These are phyloP conservation scores for Geothlypis trichas DNA, from an alignment of 2,113 vertebrate species.

Conservation along the genomic window DNA sequence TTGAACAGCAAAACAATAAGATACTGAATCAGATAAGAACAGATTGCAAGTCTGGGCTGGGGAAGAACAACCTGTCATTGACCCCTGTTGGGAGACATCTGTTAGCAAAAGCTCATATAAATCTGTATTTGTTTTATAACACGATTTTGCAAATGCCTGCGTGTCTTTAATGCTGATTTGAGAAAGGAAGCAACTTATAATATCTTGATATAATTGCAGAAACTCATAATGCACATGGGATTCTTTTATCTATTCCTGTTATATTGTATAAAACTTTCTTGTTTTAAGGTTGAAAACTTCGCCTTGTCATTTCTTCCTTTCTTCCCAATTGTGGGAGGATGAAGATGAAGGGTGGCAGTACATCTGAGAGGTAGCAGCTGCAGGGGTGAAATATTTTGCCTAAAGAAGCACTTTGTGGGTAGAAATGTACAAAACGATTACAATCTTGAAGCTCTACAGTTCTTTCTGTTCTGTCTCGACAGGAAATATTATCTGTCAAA, in stretches of 20 bases:
- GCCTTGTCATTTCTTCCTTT: slow-evolving; percentile 25
- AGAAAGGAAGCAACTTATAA: background rate
- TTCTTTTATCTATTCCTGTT: background rate
- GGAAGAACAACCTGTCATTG: slow-evolving; percentile 27
- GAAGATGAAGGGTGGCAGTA: slow-evolving; percentile 48
- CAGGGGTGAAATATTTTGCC: slow-evolving; percentile 64
- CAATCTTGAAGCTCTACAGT: slow-evolving; percentile 24
- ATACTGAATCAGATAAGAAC: slow-evolving; percentile 9
- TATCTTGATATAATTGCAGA: background rate
- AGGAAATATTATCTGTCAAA: slow-evolving; percentile 43
- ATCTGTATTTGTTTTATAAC: background rate
- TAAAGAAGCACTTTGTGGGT: slow-evolving; percentile 31
- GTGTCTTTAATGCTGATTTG: background rate
- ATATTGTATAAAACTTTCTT: background rate
- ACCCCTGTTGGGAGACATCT: slow-evolving; percentile 47
- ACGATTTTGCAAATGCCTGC: background rate
- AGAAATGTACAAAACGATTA: slow-evolving; percentile 10
- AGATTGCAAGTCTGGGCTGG: slow-evolving; percentile 26
- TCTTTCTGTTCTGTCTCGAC: slow-evolving; percentile 37
- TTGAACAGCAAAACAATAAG: slow-evolving; percentile 2
- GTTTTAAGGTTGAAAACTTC: slow-evolving; percentile 1
- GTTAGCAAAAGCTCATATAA: slow-evolving; percentile 40
- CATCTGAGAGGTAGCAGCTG: slow-evolving; percentile 43
- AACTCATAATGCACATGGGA: background rate
- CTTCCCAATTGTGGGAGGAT: slow-evolving; percentile 18